Percentiles rank a stretch among this genome's conserved stretches.
Conservation (phyloP, 2,113 vertebrate species). For the Brachionichthys hirsutus region DNA sequence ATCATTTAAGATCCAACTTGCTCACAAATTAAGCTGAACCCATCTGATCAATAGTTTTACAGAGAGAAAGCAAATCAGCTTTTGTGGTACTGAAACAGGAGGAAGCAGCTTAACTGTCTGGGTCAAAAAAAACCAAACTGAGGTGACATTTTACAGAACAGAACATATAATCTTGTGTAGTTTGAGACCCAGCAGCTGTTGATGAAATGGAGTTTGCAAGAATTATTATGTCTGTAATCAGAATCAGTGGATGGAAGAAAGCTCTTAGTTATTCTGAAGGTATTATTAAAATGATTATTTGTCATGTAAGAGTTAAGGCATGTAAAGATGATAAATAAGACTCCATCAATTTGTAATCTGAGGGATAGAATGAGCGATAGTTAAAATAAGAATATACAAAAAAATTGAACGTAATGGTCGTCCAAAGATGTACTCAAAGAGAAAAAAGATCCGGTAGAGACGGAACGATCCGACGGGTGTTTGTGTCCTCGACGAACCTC, state of each 20-base stretch:
- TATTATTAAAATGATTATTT: background rate
- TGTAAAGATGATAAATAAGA: too few species aligned
- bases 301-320: background rate
- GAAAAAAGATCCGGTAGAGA: conserved; percentile 3
- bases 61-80: too few species aligned
- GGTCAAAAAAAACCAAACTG: conserved; percentile 9
- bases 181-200: conserved; percentile 7
- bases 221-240: background rate
- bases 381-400: conserved; percentile 5
- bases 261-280: background rate
- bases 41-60: conserved; percentile 14
- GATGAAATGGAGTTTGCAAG: background rate
- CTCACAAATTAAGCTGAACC: conserved; percentile 29
- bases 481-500: conserved; percentile 21
- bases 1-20: conserved; percentile 14
- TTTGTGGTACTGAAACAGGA: conserved; percentile 10
- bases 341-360: too few species aligned
- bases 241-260: background rate
- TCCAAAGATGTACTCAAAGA: conserved; percentile 17
- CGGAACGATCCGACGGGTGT: conserved; percentile 5
- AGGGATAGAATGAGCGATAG: too few species aligned
- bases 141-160: conserved; percentile 16
- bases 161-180: conserved; percentile 2
- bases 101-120: background rate
- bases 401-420: conserved; percentile 22